Evolutionary conservation across 2,888 invertebrate genomes (phyloP), one percentile per base, ranked within the genome.

Genomic region (Drosophila tanythrix): DNA sequence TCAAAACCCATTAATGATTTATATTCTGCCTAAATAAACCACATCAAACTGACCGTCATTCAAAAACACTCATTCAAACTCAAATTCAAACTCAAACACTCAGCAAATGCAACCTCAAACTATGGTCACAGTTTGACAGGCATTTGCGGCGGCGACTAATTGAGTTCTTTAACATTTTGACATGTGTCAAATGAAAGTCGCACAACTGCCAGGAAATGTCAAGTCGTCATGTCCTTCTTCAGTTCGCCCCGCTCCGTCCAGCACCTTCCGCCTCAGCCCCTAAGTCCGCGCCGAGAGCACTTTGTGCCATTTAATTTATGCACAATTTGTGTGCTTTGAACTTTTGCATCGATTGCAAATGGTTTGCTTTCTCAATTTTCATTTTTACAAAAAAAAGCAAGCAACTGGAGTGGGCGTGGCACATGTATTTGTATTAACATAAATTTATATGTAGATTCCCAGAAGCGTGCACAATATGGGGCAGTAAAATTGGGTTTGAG

Each of bases 111-210:
- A 79, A 77, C 64, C 74, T 64, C 72, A 70, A 74, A 64, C 63
- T n/a, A 13, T 27, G 2, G 69, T 50, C 55, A 74, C 43, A 48
- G 53, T 57, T 74, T 64, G 27, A 71, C 25, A 83, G 62, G 50
- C 71, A 75, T 86, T 83, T 88, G 88, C 61, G 81, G 84, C 48
- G 58, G 51, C 70, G 67, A 66, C 89, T 86, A 90, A 88, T 88
- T 88, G 87, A 86, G 89, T 90, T 90, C 72, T 59, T 74, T 65
- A 79, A 76, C 70, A 77, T 80, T 83, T 82, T 82, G 90, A 90
- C 86, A 88, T 77, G 76, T 87, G 90, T 87, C 87, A 86, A 71
- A 82, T 82, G 82, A 82, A 79, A 77, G 76, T 82, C 80, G 70
- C 82, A 74, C 64, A 81, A 68, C 78, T 80, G 80, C 66, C 82